Evolutionary conservation across 2,797 vertebrate genomes (phyloP), one percentile per base, ranked within the genome.

Genomic region (Hypotaenidia philippensis): DNA sequence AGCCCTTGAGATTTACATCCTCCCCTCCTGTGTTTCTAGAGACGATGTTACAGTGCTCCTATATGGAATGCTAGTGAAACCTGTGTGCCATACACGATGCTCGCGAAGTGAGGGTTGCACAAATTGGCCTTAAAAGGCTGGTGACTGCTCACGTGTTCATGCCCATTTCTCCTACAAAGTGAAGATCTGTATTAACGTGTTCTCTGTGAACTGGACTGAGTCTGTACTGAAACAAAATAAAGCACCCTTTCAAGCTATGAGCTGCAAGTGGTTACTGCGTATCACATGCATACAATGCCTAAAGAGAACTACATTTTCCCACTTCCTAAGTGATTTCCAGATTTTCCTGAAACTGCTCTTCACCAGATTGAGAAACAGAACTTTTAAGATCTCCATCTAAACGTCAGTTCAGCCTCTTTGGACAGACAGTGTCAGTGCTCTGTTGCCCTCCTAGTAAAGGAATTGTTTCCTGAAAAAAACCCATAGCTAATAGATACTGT

Each of bases 201-300:
- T 96, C 86, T 96, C 89, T 94, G 91, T 97, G 91, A 94, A 85
- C 76, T 88, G 93, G 85, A 95, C 83, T 89, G 78, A 93, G 71
- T 93, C 85, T 96, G 93, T 95, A 96, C 61, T 36, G 57, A 86
- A 96, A 75, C 57, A 74, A 94, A 96, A 95, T 94, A 97, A 97
- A 94, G 82, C 83, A 88, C 69, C 78, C 79, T 88, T 94, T 89
- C 85, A 94, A 74, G 72, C 41, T 64, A 7, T 4, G 18, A 83
- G 19, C 71, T 87, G 84, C 87, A 94, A 19, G 14, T 88, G 45
- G 55, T 94, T 77, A 78, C 69, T 94, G 69, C 0, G 2, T 94
- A 13, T 87, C 40, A 5, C 6, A 8, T 78, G 49, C 21, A 3
- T 78, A 53, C 38, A 68, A 71, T 61, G 45, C 9, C 6, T 64